phyloP scores from a whole-genome alignment of 37 sponge, comb jelly and placozoan genomes.

The Oscarella lobularis region DNA sequence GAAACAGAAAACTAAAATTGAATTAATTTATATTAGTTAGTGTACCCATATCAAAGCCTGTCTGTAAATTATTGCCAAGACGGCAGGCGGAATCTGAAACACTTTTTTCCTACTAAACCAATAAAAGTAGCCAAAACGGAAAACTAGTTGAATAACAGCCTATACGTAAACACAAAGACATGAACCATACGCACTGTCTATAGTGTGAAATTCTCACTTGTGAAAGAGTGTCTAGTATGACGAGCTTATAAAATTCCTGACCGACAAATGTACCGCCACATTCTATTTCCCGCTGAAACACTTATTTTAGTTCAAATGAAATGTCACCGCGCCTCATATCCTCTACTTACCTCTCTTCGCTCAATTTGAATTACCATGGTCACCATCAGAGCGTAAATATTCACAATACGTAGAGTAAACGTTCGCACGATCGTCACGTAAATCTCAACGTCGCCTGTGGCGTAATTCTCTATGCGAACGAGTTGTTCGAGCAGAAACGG shows the following conservation, averaged over 20 bases:
- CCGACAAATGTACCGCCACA: slow-evolving; percentile 17
- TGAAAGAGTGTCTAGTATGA: neutral
- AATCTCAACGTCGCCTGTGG: slow-evolving; percentile 6
- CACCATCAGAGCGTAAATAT: neutral
- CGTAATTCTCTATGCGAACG: slow-evolving; percentile 1
- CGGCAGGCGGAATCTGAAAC: slow-evolving; percentile 7
- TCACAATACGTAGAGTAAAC: slow-evolving; percentile 3
- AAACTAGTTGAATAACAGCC: neutral
- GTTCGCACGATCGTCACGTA: slow-evolving; percentile 2
- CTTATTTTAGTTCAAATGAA: neutral
- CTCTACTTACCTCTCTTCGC: neutral
- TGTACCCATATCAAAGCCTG: slow-evolving; percentile 14
- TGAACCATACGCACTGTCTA: neutral
- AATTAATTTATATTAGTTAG: too few species aligned
- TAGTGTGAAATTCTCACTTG: neutral
- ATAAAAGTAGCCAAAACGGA: slow-evolving; percentile 7
- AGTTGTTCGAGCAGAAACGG: neutral
- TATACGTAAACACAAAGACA: neutral
- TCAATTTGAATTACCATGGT: neutral
- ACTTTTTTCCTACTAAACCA: slow-evolving; percentile 10
- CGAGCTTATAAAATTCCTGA: slow-evolving; percentile 2
- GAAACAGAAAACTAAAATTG: neutral
- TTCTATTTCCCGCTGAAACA: slow-evolving; percentile 1
- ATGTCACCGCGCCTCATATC: neutral
- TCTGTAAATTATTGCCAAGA: slow-evolving; percentile 4